Evolutionary conservation across 2,888 invertebrate genomes (phyloP).

Genomic region (Eupithecia subfuscata): DNA sequence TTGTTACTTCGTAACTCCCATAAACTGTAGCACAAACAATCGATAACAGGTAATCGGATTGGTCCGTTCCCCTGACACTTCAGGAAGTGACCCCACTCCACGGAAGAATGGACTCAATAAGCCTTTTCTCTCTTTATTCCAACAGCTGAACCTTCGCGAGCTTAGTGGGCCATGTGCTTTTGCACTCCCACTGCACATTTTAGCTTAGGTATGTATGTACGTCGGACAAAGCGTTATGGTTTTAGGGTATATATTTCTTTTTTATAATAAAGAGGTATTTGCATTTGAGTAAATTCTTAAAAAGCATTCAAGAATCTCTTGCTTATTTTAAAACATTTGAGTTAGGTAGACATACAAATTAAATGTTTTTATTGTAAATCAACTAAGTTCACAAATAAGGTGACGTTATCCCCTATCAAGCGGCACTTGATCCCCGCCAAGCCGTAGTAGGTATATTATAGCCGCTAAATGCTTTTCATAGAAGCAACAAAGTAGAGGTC

Average conservation of each 20-base stretch:
- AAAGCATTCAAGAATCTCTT: background rate
- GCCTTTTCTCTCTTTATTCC: constrained; percentile 58
- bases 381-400: background rate
- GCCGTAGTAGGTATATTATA: too few species aligned
- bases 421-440: too few species aligned
- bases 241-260: background rate
- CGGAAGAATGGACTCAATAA: constrained; percentile 69
- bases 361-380: too few species aligned
- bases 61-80: constrained; percentile 62
- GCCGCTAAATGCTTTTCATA: background rate
- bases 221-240: background rate
- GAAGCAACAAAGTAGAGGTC: background rate
- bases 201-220: too few species aligned
- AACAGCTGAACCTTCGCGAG: constrained; percentile 18
- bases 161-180: constrained; percentile 19
- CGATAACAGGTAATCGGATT: constrained; percentile 69
- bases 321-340: background rate
- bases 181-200: constrained; percentile 4
- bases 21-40: constrained; percentile 59
- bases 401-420: background rate
- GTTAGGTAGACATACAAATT: background rate
- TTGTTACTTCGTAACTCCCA: constrained; percentile 18
- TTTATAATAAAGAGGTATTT: too few species aligned
- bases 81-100: constrained; percentile 74
- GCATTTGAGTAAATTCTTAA: too few species aligned